Evolutionary conservation across 2,797 vertebrate species (phyloP), one percentile per base, ranked within the genome.

Genomic region (Chrosomus eos): DNA sequence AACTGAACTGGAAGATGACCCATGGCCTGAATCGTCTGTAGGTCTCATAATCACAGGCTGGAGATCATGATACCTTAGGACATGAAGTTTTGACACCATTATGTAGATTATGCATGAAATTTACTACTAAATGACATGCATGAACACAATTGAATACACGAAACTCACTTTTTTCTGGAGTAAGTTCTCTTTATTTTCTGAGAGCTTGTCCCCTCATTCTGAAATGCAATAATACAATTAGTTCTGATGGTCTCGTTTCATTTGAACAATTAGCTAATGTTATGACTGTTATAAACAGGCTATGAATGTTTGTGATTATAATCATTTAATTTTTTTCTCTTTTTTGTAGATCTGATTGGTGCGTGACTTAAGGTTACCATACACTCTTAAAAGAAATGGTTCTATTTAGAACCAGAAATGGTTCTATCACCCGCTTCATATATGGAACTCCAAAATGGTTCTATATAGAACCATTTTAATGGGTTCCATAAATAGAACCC

Each of bases 121-220:
- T 5, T 23, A 28, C 26, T 62, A 31, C 26, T 16, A 64, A 64
- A 16, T 64, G 28, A 5, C 60, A 64, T 64, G 26, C 60, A 64
- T 31, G 60, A 31, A 58, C 19, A 53, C 53, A 55, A 55, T 0
- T 11, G 55, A 55, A 23, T 21, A 55, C 9, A 60, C 1, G 0
- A 64, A 64, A 88, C 89, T 90, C 84, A 94, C 95, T 91, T 91
- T 86, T 94, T 95, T 85, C 92, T 92, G 5, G 91, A 87, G 1
- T 88, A 93, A 0, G 90, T 91, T 84, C 91, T 90, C 79, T 93
- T 95, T 91, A 93, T 93, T 89, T 92, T 94, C 19, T 87, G 90
- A 19, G 76, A 77, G 43, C 86, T 85, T 53, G 89, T 68, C 43
- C 90, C 89, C 3, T 92, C 92, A 62, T 86, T 89, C 94, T 95